Evolutionary conservation across 2,113 vertebrate genomes (phyloP), one percentile per base, ranked within the genome.

Genomic region (Misgurnus anguillicaudatus): DNA sequence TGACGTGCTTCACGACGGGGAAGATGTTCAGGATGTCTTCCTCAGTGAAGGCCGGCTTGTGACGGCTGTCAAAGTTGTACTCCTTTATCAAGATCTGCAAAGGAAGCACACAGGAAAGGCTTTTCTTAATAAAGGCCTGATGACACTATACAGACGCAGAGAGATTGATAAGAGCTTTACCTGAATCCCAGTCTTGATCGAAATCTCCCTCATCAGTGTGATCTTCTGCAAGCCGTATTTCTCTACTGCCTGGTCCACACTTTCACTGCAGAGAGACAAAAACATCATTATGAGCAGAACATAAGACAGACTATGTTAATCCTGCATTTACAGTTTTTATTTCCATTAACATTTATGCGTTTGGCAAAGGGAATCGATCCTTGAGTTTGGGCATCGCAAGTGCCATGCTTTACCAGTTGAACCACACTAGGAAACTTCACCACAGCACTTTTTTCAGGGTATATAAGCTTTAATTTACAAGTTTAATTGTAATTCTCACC

Each of bases 1-100:
- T 98, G 16, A 99, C 95, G 0, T 99, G 97, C 87, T 99, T 99
- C 82, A 99, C 98, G 4, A 99, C 95, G 0, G 98, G 98, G 87
- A 99, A 99, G 88, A 99, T 99, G 84, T 99, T 99, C 74, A 99
- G 92, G 85, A 99, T 97, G 75, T 99, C 98, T 83, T 99, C 98
- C 88, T 99, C 98, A 0, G 96, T 98, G 89, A 99, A 98, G 42
- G 97, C 93, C 0, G 97, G 96, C 83, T 99, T 99, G 90, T 99
- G 98, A 85, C 96, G 94, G 88, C 91, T 98, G 87, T 99, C 97
- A 0, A 99, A 98, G 89, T 96, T 96, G 87, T 98, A 99, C 77
- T 99, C 98, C 75, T 98, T 98, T 85, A 99, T 93, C 84, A 99
- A 91, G 66, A 99, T 94, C 98, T 99, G 87, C 17, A 42, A 75